These are phyloP conservation scores for Tuberolachnus salignus DNA, from an alignment of 2,888 invertebrate genomes.

Conservation along the genomic window DNA sequence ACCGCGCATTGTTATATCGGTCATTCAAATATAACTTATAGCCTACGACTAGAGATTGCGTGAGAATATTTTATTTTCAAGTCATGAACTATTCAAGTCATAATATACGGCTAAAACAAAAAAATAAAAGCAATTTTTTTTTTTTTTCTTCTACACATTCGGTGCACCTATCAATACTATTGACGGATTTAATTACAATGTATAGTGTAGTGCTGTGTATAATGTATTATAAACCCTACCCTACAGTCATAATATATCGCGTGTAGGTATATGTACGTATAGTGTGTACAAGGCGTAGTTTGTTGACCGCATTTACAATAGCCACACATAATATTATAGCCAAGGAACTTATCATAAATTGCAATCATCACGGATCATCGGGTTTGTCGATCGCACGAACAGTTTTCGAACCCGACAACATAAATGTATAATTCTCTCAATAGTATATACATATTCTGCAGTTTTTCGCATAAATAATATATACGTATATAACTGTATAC, in stretches of 20 bases:
- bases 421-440: not conserved
- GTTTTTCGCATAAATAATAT: not conserved
- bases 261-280: not conserved
- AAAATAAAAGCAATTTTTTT: constrained; percentile 40
- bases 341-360: constrained; percentile 30
- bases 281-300: constrained; percentile 22
- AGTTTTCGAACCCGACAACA: constrained; percentile 18
- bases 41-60: constrained; percentile 3
- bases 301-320: constrained; percentile 50
- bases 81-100: too few species aligned
- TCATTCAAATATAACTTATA: constrained; percentile 4
- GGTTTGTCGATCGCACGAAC: constrained; percentile 28
- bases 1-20: constrained; percentile 19
- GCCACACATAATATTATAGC: constrained; percentile 15
- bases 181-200: constrained; percentile 48
- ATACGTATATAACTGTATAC: too few species aligned
- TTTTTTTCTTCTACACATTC: constrained; percentile 31
- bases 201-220: constrained; percentile 16
- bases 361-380: constrained; percentile 49
- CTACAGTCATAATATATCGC: constrained; percentile 28
- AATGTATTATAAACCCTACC: constrained; percentile 41
- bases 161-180: constrained; percentile 39
- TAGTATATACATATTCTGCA: too few species aligned
- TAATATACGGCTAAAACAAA: not conserved
- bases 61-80: constrained; percentile 32